Conservation (phyloP, 2,797 vertebrate species). For the Sebastes melanostomus region DNA sequence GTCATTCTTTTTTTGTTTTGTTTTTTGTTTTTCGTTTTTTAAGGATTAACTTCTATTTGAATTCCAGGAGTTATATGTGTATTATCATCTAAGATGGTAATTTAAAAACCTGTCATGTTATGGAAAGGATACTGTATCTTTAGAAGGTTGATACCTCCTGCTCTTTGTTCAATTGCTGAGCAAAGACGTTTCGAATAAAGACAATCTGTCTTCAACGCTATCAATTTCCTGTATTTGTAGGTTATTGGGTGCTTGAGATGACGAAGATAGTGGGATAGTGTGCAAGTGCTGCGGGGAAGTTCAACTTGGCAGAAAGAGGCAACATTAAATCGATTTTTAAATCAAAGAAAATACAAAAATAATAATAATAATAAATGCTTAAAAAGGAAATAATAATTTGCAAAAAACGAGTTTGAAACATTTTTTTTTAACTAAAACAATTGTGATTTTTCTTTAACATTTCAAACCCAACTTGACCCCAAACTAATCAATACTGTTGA, state of each 20-base stretch:
- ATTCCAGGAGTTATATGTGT: conserved; percentile 87
- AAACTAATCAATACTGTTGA: conserved; percentile 18
- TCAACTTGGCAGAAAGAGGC: neutral
- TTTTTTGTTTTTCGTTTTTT: conserved; percentile 62
- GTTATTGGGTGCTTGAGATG: conserved; percentile 52
- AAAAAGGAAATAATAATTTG: neutral
- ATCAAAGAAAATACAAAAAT: neutral
- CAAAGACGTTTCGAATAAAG: conserved; percentile 98
- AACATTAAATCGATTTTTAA: neutral
- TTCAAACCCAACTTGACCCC: conserved; percentile 1
- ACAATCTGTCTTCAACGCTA: conserved; percentile 94
- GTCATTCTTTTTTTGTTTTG: conserved; percentile 63
- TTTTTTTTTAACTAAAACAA: neutral
- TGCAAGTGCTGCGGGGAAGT: neutral
- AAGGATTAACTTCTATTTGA: conserved; percentile 89
- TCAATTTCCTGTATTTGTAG: conserved; percentile 72
- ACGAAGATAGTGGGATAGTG: neutral
- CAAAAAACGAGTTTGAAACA: neutral
- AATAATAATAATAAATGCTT: neutral
- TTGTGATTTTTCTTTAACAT: neutral
- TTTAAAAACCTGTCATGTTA: conserved; percentile 88
- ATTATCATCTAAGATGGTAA: conserved; percentile 87
- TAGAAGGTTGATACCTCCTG: conserved; percentile 92
- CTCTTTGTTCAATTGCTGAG: conserved; percentile 92
- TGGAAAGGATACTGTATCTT: conserved; percentile 87